These are phyloP conservation scores for Chamaea fasciata DNA, from an alignment of 2,113 vertebrate genomes.

Conservation along the genomic window DNA sequence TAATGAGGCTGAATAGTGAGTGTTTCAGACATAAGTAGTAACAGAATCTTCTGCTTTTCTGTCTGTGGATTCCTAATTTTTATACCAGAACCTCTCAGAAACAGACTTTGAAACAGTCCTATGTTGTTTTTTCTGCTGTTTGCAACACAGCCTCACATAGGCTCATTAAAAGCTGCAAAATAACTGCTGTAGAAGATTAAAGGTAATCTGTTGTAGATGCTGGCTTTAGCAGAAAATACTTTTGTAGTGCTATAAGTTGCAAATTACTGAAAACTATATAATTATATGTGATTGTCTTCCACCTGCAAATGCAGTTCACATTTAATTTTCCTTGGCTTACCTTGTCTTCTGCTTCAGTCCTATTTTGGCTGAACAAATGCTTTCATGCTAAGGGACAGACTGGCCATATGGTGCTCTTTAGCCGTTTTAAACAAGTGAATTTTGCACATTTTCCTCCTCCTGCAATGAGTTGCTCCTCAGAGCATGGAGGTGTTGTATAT, in stretches of 20 bases:
- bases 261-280: not conserved
- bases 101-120: not conserved
- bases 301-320: not conserved
- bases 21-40: not conserved
- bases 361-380: not conserved
- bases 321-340: not conserved
- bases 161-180: not conserved
- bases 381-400: conserved; percentile 4
- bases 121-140: not conserved
- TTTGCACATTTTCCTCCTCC: not conserved
- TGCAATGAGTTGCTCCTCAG: not conserved
- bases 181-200: not conserved
- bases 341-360: not conserved
- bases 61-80: not conserved
- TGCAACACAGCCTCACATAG: not conserved
- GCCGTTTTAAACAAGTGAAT: not conserved
- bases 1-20: not conserved
- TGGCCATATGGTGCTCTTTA: conserved; percentile 30
- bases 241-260: not conserved
- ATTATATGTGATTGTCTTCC: not conserved
- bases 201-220: not conserved
- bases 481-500: not conserved
- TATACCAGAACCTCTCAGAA: not conserved
- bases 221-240: not conserved
- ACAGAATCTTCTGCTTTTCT: not conserved